These are phyloP conservation scores for Entelurus aequoreus DNA, from an alignment of 2,113 vertebrate genomes.

Conservation along the genomic window DNA sequence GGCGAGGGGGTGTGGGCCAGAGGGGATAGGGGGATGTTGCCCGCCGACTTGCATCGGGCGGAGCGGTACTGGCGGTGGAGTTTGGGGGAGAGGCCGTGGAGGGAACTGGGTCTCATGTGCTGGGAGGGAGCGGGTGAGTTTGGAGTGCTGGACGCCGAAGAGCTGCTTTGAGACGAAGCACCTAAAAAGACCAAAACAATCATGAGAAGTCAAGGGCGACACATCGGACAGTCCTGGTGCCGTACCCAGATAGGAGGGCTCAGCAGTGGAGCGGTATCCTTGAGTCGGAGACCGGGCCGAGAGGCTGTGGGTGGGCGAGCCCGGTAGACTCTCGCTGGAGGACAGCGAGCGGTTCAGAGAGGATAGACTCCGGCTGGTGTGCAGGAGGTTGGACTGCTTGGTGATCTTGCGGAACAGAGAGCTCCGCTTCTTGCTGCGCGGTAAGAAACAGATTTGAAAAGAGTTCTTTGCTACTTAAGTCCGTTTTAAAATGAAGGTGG, in stretches of 20 bases:
- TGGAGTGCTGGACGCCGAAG: constrained; percentile 86
- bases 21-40: constrained; percentile 88
- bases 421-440: constrained; percentile 80
- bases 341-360: constrained; percentile 87
- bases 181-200: constrained; percentile 56
- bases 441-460: not conserved
- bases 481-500: no score
- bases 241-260: constrained; percentile 78
- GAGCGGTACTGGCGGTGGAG: constrained; percentile 91
- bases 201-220: constrained; percentile 6
- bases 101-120: constrained; percentile 88
- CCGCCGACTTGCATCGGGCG: constrained; percentile 87
- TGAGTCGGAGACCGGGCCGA: constrained; percentile 86
- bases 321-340: constrained; percentile 89
- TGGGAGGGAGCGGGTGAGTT: constrained; percentile 87
- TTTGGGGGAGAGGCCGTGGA: constrained; percentile 88
- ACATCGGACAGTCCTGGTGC: not conserved
- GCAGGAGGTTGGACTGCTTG: constrained; percentile 87
- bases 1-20: constrained; percentile 89
- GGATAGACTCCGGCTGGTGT: constrained; percentile 86
- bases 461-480: no score
- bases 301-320: constrained; percentile 85
- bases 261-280: constrained; percentile 83
- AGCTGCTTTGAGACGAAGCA: constrained; percentile 86
- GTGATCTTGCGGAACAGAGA: constrained; percentile 90